Conservation (phyloP, 2,888 invertebrate species). For the Papilio elwesi region DNA sequence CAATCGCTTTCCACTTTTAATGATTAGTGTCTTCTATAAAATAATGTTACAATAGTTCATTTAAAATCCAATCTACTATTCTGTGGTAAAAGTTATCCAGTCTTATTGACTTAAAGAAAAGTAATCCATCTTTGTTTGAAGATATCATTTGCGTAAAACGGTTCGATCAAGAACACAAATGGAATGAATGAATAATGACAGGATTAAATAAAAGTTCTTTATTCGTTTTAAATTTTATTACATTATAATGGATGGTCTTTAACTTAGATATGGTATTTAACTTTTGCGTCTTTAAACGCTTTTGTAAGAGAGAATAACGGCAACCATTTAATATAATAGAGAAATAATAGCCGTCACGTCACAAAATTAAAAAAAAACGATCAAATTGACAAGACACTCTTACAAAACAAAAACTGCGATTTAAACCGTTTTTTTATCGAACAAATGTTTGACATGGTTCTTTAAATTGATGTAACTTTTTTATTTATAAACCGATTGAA, state of each 20-base stretch:
- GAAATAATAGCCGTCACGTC: too few species aligned
- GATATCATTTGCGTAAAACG: conserved; percentile 1
- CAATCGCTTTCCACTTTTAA: too few species aligned
- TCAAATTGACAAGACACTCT: too few species aligned
- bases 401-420: too few species aligned
- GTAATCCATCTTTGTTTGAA: conserved; percentile 7
- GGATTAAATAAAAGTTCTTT: background rate
- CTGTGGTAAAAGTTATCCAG: background rate
- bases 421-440: too few species aligned
- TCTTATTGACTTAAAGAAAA: conserved; percentile 13
- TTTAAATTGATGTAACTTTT: too few species aligned
- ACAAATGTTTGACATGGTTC: too few species aligned
- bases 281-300: too few species aligned
- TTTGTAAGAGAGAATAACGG: too few species aligned
- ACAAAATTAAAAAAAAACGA: too few species aligned
- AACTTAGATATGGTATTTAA: background rate
- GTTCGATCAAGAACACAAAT: background rate
- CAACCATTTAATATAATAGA: too few species aligned
- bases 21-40: background rate
- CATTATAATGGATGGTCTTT: background rate
- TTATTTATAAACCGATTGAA: too few species aligned
- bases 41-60: background rate
- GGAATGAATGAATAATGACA: background rate
- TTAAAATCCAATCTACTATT: background rate
- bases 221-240: background rate